phyloP scores from a whole-genome alignment of 2,113 vertebrate genomes.

The Poecilia latipinna region DNA sequence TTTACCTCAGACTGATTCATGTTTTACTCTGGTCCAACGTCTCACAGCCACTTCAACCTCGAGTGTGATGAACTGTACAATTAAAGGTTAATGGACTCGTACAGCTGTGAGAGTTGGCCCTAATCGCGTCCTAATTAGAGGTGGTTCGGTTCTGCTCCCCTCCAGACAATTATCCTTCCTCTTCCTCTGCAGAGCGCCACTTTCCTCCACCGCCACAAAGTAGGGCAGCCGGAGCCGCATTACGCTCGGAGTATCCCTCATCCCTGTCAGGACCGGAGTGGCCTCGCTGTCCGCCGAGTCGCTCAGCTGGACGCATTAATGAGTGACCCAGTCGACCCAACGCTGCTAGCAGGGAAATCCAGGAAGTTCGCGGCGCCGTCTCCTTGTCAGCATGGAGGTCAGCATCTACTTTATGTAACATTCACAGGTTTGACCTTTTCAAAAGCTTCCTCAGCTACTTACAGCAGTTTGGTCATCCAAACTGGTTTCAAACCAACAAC shows the following conservation, averaged over 20 bases:
- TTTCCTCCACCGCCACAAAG: conserved; percentile 28
- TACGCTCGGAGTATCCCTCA: conserved; percentile 38
- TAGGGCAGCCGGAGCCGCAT: conserved; percentile 33
- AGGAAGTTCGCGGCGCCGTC: not conserved
- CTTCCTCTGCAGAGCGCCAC: conserved; percentile 2
- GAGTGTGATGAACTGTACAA: conserved; percentile 54
- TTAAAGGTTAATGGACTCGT: conserved; percentile 72
- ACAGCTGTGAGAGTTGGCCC: conserved; percentile 57
- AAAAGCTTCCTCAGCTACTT: not conserved
- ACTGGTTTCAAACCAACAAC: not conserved
- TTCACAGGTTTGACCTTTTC: not conserved
- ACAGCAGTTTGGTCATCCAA: too few relatives aligned
- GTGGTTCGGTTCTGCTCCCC: conserved; percentile 49
- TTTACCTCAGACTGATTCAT: not conserved
- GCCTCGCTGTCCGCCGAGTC: conserved; percentile 8
- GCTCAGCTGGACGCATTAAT: conserved; percentile 28
- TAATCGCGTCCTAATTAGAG: conserved; percentile 69
- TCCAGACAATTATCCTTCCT: conserved; percentile 48
- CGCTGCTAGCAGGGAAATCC: not conserved
- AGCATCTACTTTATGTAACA: not conserved
- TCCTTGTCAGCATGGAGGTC: not conserved
- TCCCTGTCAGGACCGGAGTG: conserved; percentile 16
- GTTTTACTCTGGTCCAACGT: not conserved
- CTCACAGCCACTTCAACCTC: conserved; percentile 16
- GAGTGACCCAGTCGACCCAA: conserved; percentile 3